Conservation (phyloP, 2,113 vertebrate genomes). For the Mionectes macconnelli region DNA sequence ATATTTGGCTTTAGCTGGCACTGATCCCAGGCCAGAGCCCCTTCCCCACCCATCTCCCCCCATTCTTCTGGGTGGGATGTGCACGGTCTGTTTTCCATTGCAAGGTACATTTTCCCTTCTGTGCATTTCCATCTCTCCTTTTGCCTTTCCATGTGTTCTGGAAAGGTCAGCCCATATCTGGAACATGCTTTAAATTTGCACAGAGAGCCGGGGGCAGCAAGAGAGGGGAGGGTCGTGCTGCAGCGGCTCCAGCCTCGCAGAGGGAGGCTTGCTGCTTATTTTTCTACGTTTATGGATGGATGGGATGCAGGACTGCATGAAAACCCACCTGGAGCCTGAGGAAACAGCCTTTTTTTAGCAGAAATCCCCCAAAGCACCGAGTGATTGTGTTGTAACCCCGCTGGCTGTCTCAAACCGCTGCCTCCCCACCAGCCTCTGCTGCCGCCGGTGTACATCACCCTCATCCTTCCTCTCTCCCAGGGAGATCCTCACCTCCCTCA, state of each 20-base stretch:
- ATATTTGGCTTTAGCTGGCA: not conserved
- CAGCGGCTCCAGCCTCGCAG: not conserved
- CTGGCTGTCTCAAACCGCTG: rapidly evolving
- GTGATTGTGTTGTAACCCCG: rapidly evolving
- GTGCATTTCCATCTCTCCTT: not conserved
- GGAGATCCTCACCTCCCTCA: not conserved
- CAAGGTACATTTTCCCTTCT: not conserved
- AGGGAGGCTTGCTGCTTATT: not conserved
- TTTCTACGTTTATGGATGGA: not conserved
- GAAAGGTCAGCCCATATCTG: conserved; percentile 44
- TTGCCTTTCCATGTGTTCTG: not conserved
- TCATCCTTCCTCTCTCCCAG: not conserved
- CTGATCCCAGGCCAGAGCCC: not conserved
- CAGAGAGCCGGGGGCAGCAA: conserved; percentile 3
- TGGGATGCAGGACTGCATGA: not conserved
- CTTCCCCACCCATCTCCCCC: not conserved
- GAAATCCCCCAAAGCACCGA: not conserved
- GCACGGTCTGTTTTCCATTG: not conserved
- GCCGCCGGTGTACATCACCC: not conserved
- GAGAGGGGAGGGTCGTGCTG: not conserved
- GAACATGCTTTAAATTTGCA: conserved; percentile 22
- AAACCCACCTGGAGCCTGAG: not conserved
- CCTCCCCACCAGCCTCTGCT: not conserved
- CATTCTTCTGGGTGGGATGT: rapidly evolving
- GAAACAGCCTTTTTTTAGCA: not conserved